Conservation (phyloP, 2,888 invertebrate genomes). For the Coenonympha glycerion region DNA sequence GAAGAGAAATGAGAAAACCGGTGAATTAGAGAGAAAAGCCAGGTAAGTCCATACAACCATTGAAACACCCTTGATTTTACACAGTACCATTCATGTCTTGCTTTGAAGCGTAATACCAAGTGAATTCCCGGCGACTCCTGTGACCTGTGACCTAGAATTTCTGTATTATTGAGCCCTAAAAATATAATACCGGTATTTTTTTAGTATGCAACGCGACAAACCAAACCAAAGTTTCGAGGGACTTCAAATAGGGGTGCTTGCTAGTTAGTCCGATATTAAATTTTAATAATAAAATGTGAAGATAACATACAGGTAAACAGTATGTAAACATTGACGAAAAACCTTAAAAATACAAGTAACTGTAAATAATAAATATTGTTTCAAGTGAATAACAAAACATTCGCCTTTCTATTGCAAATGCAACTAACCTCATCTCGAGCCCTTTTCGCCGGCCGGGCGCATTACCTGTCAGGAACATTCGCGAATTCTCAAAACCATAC, state of each 20-base stretch:
- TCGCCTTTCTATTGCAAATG: too few species aligned
- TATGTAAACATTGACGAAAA: too few species aligned
- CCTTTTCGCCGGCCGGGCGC: background rate
- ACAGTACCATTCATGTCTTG: background rate
- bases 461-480: conserved; percentile 1
- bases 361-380: too few species aligned
- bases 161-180: background rate
- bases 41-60: conserved; percentile 75
- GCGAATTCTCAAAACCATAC: background rate
- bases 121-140: conserved; percentile 6
- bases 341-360: too few species aligned
- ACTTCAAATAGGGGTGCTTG: too few species aligned
- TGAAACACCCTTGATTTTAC: background rate
- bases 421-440: background rate
- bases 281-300: too few species aligned
- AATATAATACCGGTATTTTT: conserved; percentile 6
- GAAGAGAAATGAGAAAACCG: conserved; percentile 82
- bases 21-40: conserved; percentile 85
- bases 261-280: too few species aligned
- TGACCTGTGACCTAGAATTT: conserved; percentile 3
- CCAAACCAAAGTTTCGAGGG: too few species aligned
- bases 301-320: too few species aligned
- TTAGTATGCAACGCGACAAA: too few species aligned
- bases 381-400: too few species aligned
- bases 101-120: background rate